Evolutionary conservation across 2,797 vertebrate species (phyloP).

Genomic region (Adelosebastes latens): DNA sequence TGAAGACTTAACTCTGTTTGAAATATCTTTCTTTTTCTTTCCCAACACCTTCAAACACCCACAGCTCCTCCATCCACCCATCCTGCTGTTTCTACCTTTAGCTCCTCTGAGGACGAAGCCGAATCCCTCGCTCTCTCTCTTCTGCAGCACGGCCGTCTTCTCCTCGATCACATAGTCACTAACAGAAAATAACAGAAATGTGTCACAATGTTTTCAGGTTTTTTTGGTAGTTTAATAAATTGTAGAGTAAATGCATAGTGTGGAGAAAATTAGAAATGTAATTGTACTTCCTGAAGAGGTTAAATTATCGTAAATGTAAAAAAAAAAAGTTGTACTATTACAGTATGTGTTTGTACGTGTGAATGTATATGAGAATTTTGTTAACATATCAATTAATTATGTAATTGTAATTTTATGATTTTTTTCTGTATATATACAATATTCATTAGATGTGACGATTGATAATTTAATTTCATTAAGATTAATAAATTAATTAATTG

Average conservation of each 20-base stretch:
- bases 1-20: neutral
- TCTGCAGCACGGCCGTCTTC: constrained; percentile 93
- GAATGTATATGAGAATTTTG: too few relatives aligned
- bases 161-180: constrained; percentile 97
- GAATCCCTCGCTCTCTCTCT: constrained; percentile 94
- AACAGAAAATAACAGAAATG: neutral
- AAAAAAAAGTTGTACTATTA: too few relatives aligned
- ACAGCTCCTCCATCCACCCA: neutral
- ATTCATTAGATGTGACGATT: neutral
- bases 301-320: neutral
- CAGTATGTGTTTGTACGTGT: too few relatives aligned
- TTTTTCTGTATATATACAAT: too few relatives aligned
- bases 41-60: constrained; percentile 27
- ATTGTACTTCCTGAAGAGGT: neutral
- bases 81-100: constrained; percentile 84
- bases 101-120: constrained; percentile 95
- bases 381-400: too few relatives aligned
- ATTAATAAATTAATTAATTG: neutral
- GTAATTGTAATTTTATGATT: too few relatives aligned
- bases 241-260: neutral
- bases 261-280: too few relatives aligned
- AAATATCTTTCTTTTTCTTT: constrained; percentile 11
- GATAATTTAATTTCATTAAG: neutral
- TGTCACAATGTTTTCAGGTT: neutral
- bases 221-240: neutral